Evolutionary conservation across 1,140 invertebrate genomes (phyloP), one percentile per base, ranked within the genome.

Genomic region (Drosophila kohkoa): DNA sequence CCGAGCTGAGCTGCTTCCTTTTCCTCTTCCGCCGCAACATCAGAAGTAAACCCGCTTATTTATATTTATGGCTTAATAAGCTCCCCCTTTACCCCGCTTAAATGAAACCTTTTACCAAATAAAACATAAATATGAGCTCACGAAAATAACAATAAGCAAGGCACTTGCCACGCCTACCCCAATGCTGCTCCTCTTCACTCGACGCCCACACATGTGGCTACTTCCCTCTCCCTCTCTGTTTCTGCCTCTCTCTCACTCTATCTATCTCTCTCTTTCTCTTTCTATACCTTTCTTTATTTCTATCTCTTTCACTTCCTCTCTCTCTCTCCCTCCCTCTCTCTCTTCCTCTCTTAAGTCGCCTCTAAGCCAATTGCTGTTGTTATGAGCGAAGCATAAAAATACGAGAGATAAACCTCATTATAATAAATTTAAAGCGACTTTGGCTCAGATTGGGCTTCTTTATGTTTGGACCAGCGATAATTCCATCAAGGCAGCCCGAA

Each of bases 11-110:
- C 35, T 45, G 48, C 58, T 68, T 64, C 30, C 59, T 51, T 45
- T 72, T 72, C 75, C 64, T 64, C 46, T 59, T 63, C 30, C 68
- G 60, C 58, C 15, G 54, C 65, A 58, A 48, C 65, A 77, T 78
- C 52, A 64, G 66, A 79, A 70, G 52, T 28, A 75, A 71, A 74
- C 71, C 68, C 65, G 54, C 73, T 82, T 82, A 77, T 73, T 87
- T 87, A 83, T 82, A 77, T 73, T 87, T 87, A 83, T 80, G 77
- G 83, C 77, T 88, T 83, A 77, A 88, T 87, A 87, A 83, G 76
- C 20, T 25, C 64, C 16, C 20, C 52, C 63, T 58, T 45, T 5
- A 38, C 16, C 16, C 38, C 28, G 10, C 25, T 51, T 51, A 57
- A 55, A 79, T 6, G 16, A 73, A 69, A 73, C 48, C 11, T n/a